phyloP scores from a whole-genome alignment of 2,888 invertebrate genomes.

The Hyles lineata region DNA sequence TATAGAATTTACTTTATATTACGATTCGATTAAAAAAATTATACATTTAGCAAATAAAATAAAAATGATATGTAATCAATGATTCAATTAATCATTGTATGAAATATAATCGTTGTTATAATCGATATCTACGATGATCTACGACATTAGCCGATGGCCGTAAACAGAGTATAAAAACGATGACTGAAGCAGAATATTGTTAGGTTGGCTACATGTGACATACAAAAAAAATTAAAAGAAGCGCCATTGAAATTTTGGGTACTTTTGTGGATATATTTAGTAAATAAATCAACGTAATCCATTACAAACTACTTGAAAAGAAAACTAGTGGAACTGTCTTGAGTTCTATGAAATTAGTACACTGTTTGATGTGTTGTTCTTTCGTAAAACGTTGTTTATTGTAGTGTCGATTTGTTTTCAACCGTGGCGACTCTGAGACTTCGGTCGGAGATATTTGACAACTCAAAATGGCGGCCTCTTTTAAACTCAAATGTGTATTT shows the following conservation, averaged over 20 bases:
- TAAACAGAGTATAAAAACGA: too few relatives aligned
- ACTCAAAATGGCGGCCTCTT: conserved; percentile 84
- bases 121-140: too few relatives aligned
- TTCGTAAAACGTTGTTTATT: conserved; percentile 38
- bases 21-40: too few relatives aligned
- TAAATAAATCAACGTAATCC: conserved; percentile 37
- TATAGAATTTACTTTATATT: too few relatives aligned
- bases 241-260: conserved; percentile 72
- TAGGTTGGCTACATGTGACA: conserved; percentile 64
- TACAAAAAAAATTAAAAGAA: conserved; percentile 78
- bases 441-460: conserved; percentile 73
- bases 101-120: too few relatives aligned
- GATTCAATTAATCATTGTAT: too few relatives aligned
- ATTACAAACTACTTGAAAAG: conserved; percentile 37
- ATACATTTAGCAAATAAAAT: too few relatives aligned
- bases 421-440: conserved; percentile 75
- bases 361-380: conserved; percentile 38
- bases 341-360: conserved; percentile 36
- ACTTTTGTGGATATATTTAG: conserved; percentile 52
- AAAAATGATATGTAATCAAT: too few relatives aligned
- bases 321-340: conserved; percentile 26
- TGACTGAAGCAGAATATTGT: conserved; percentile 37
- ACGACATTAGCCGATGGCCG: too few relatives aligned
- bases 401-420: conserved; percentile 74
- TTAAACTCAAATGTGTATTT: conserved; percentile 71